phyloP scores from a whole-genome alignment of 1,140 invertebrate species.

The Phortica variegata region DNA sequence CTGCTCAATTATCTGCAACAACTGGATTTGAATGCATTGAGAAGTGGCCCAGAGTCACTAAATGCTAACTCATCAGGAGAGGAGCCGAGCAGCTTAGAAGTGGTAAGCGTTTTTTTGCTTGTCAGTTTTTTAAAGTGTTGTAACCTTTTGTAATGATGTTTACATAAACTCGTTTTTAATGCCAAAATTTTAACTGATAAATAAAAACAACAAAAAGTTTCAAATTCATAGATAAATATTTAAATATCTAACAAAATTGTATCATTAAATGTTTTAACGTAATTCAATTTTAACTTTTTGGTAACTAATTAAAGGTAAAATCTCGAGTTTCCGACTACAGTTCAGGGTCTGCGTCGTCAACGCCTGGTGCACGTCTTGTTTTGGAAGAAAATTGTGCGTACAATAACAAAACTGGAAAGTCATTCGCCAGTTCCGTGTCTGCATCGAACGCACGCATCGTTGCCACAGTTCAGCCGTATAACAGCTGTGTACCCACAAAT shows the following conservation, averaged over 20 bases:
- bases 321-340: slow-evolving; percentile 20
- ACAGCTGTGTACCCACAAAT: slow-evolving; percentile 37
- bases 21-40: slow-evolving; percentile 58
- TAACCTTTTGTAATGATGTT: background rate
- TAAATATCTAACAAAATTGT: too few relatives aligned
- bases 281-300: background rate
- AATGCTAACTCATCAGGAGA: slow-evolving; percentile 13
- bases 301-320: slow-evolving; percentile 32
- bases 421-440: background rate
- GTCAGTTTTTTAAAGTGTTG: background rate
- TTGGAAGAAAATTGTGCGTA: slow-evolving; percentile 19
- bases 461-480: slow-evolving; percentile 53
- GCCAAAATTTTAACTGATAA: too few relatives aligned
- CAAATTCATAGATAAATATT: too few relatives aligned
- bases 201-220: too few relatives aligned
- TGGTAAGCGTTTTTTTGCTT: slow-evolving; percentile 25
- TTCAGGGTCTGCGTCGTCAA: too few relatives aligned
- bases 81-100: slow-evolving; percentile 21
- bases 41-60: slow-evolving; percentile 19
- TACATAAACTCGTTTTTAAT: slow-evolving; percentile 2
- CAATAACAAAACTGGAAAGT: background rate
- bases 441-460: slow-evolving; percentile 31
- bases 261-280: slow-evolving; percentile 2
- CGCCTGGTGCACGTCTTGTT: background rate
- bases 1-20: slow-evolving; percentile 62